Evolutionary conservation across 2,113 vertebrate genomes (phyloP), one percentile per base, ranked within the genome.

Genomic region (Amazona guildingii): DNA sequence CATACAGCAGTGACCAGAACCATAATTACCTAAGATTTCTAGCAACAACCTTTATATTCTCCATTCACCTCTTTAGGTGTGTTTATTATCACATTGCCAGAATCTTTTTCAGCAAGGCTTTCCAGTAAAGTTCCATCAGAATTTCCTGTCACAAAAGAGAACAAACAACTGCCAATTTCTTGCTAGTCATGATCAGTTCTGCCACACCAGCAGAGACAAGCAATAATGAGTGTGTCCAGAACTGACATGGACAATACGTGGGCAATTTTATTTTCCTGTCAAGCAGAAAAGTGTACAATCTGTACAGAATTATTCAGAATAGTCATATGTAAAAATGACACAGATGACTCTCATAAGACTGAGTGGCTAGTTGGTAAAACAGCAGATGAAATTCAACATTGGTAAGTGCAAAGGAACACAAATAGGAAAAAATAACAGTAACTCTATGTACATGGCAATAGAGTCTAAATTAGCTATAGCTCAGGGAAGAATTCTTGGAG

Each of bases 81-180:
- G 16, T 20, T 14, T 51, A 84, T 63, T 46, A 55, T 29, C 43
- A 37, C 17, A 15, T 9, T 63, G 37, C 10, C 52, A 72, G 31
- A 83, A 92, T 61, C 27, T n/a, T 90, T 64, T 48, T 61, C 73
- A 82, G 25, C 24, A 88, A 80, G 23, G 80, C 44, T n/a, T 86
- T 73, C 57, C 70, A 52, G 49, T n/a, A 51, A 74, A 37, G 14
- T 82, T 83, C 35, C 63, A 63, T 37, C 29, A 28, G 81, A 80
- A 17, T 48, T 84, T 48, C 16, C n/a, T 81, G 37, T 10, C 33
- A 66, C 48, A 61, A 90, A 94, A 77, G 5, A 92, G 43, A 90
- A 61, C 13, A 52, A 0, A 0, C 10, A 90, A 54, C 19, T 49
- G 63, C 28, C 31, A 46, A 13, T 41, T 76, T 68, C 59, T 49